phyloP scores from a whole-genome alignment of 2,113 vertebrate genomes.

The Nesospiza acunhae region DNA sequence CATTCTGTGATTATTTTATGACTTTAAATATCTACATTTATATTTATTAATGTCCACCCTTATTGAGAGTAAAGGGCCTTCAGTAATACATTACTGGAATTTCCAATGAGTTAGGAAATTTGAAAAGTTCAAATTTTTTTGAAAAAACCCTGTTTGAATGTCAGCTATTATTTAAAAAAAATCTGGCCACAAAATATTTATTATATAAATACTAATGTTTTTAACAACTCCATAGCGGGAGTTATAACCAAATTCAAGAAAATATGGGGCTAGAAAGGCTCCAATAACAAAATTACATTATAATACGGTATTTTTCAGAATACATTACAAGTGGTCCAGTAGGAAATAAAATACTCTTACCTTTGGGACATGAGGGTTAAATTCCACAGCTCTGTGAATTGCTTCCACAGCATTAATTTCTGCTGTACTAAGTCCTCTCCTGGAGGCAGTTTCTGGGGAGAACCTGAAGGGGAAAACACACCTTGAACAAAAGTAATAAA shows the following conservation, averaged over 20 bases:
- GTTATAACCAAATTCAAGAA: not conserved
- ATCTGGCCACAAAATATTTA: not conserved
- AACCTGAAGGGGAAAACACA: slow-evolving; percentile 80
- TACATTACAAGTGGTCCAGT: not conserved
- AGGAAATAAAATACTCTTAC: slow-evolving; percentile 70
- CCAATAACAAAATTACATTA: not conserved
- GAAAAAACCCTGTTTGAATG: not conserved
- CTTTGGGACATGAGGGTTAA: slow-evolving; percentile 99
- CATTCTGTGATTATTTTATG: not conserved
- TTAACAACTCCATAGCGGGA: not conserved
- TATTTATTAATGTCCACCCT: not conserved
- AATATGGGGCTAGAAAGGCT: not conserved
- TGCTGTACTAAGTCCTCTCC: slow-evolving; percentile 95
- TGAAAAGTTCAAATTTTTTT: not conserved
- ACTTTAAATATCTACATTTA: not conserved
- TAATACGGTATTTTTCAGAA: not conserved
- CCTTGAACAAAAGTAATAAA: not conserved
- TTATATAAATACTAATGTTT: not conserved
- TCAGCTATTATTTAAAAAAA: not conserved
- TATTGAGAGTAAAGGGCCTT: not conserved
- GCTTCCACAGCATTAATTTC: slow-evolving; percentile 99
- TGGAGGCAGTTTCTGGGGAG: slow-evolving; percentile 95
- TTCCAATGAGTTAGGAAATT: not conserved
- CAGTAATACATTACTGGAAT: not conserved
- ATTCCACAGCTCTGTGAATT: slow-evolving; percentile 99